Percentiles rank a stretch among this genome's conserved stretches.
phyloP scores from a whole-genome alignment of 2,113 vertebrate genomes.

The Tetraodon nigroviridis region DNA sequence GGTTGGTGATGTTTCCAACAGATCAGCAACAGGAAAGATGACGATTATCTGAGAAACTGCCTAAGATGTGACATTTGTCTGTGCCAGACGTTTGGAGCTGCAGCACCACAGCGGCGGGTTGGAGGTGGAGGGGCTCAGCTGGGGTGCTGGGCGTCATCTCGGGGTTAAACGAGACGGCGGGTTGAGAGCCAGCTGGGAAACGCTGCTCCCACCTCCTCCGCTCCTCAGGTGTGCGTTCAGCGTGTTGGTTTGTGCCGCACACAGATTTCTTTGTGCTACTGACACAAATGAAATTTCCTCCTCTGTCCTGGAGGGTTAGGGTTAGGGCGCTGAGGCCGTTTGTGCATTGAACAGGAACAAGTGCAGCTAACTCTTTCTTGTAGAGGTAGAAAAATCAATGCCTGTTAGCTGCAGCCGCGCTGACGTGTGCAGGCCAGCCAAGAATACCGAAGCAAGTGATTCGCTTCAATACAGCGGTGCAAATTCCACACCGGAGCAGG shows the following conservation, averaged over 20 bases:
- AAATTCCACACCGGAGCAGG: no score
- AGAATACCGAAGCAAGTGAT: neutral
- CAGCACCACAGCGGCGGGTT: conserved; percentile 4
- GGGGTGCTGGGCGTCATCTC: conserved; percentile 21
- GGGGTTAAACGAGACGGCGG: conserved; percentile 26
- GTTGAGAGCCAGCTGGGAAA: conserved; percentile 47
- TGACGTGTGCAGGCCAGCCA: conserved; percentile 18
- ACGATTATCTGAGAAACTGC: neutral
- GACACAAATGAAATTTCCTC: neutral
- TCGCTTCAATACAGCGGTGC: no score
- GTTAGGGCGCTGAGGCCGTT: neutral
- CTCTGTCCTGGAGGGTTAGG: neutral
- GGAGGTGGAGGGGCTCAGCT: conserved; percentile 41
- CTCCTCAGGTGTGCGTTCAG: conserved; percentile 30
- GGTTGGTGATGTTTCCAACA: no score
- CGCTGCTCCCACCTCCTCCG: conserved; percentile 16
- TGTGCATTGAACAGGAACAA: neutral
- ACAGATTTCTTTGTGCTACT: neutral
- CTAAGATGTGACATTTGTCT: no score
- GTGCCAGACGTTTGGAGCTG: neutral
- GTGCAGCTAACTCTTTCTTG: conserved; percentile 24
- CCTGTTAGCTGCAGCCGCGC: neutral
- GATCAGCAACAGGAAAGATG: no score
- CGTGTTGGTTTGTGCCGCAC: no score
- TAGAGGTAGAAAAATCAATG: conserved; percentile 17